A percentile compares a stretch with the other conserved stretches of the same genome.
Evolutionary conservation across 2,113 vertebrate genomes (phyloP).

Genomic region (Pipa parva): DNA sequence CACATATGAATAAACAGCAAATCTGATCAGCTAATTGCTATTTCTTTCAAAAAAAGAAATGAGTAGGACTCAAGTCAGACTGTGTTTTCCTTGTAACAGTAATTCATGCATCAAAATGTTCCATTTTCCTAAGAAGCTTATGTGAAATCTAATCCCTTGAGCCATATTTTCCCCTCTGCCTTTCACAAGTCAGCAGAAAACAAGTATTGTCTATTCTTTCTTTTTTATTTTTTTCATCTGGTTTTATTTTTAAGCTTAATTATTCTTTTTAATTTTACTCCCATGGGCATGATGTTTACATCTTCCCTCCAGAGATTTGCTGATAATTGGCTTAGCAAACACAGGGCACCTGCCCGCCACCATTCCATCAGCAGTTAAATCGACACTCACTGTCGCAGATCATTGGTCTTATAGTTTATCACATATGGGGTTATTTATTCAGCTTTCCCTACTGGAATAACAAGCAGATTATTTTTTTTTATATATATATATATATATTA

Average conservation of each 20-base stretch:
- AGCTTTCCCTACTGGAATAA: constrained; percentile 1
- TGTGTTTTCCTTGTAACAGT: not conserved
- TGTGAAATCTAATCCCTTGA: constrained; percentile 10
- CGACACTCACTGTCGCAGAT: constrained; percentile 19
- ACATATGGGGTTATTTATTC: constrained; percentile 18
- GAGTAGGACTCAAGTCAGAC: not conserved
- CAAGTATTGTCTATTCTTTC: constrained; percentile 13
- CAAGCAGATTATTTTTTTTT: not conserved
- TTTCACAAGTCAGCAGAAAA: constrained; percentile 30
- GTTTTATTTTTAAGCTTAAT: constrained; percentile 36
- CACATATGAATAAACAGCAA: not conserved
- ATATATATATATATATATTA: too few species aligned
- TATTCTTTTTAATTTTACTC: constrained; percentile 37
- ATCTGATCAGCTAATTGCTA: not conserved
- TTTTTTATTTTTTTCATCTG: constrained; percentile 18
- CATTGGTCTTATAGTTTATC: constrained; percentile 6
- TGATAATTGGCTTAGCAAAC: constrained; percentile 35
- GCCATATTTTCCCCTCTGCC: not conserved
- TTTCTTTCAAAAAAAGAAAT: not conserved
- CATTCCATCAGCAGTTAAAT: constrained; percentile 37
- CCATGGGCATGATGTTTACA: constrained; percentile 21
- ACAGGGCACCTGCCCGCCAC: constrained; percentile 16
- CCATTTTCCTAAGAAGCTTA: not conserved
- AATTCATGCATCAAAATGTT: constrained; percentile 10
- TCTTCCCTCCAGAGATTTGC: constrained; percentile 13